A percentile compares a stretch with the other conserved stretches of the same genome.
These are phyloP conservation scores for Luperina nickerlii DNA, from an alignment of 2,888 invertebrate genomes.

Conservation along the genomic window DNA sequence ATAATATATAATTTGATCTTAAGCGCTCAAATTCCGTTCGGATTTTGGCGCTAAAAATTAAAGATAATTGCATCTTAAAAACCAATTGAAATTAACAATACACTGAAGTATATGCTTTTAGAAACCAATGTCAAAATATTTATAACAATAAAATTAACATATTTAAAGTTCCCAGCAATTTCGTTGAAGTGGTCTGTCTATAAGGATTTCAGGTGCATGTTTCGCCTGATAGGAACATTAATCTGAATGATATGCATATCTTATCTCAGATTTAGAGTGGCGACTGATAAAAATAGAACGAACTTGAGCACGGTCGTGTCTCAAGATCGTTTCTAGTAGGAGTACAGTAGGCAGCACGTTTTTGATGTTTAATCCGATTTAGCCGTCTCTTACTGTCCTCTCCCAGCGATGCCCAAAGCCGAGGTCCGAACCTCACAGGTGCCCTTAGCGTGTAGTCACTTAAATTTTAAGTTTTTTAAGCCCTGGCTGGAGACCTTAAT, in stretches of 20 bases:
- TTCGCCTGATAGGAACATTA: constrained; percentile 13
- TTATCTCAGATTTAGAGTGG: constrained; percentile 39
- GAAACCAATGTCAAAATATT: not conserved
- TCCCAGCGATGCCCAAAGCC: not conserved
- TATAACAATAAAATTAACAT: not conserved
- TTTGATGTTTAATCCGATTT: not conserved
- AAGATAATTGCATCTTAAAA: not conserved
- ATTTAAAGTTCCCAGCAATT: not conserved
- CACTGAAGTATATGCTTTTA: not conserved
- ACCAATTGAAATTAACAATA: not conserved
- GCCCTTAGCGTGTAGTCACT: too few species aligned
- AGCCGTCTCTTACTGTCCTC: not conserved
- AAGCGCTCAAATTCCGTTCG: not conserved
- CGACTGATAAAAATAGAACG: constrained; percentile 51
- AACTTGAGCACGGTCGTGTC: constrained; percentile 47
- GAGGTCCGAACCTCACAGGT: not conserved
- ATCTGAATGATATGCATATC: constrained; percentile 44
- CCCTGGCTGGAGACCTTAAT: not conserved
- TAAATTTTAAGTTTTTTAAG: too few species aligned
- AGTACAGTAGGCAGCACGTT: not conserved
- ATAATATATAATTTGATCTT: too few species aligned
- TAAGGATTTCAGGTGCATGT: constrained; percentile 10
- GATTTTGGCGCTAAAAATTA: too few species aligned
- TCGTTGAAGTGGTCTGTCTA: constrained; percentile 7
- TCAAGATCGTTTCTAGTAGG: constrained; percentile 37